A percentile compares a stretch with the other conserved stretches of the same genome.
Conservation (phyloP, 2,113 vertebrate species). For the Apus apus region DNA sequence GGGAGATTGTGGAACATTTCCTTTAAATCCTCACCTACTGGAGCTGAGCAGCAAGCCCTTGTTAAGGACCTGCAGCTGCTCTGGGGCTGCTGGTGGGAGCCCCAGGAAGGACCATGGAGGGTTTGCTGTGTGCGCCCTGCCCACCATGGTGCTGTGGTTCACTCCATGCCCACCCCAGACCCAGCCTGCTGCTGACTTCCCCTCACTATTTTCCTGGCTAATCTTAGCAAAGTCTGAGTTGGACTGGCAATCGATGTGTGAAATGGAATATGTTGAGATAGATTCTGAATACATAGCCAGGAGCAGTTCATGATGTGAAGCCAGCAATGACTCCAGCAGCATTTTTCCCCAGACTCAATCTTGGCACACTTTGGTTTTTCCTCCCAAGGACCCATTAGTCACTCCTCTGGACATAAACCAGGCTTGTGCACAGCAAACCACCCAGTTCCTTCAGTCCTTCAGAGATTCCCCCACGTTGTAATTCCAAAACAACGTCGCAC, state of each 20-base stretch:
- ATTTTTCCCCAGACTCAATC: neutral
- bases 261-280: neutral
- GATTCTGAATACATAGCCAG: neutral
- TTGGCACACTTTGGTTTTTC: conserved; percentile 21
- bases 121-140: neutral
- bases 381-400: conserved; percentile 21
- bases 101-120: neutral
- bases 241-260: neutral
- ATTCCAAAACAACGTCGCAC: conserved; percentile 25
- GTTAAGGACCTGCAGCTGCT: too few relatives aligned
- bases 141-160: too few relatives aligned
- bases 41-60: neutral
- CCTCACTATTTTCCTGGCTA: neutral
- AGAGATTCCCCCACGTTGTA: neutral
- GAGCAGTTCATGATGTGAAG: neutral
- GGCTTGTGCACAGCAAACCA: neutral
- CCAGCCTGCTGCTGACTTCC: neutral
- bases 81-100: neutral
- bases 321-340: neutral
- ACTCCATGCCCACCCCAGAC: fast-evolving
- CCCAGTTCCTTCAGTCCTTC: neutral
- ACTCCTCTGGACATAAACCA: conserved; percentile 3
- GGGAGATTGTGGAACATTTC: neutral
- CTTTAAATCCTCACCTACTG: neutral
- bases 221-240: neutral